These are phyloP conservation scores for Calidris pugnax DNA, from an alignment of 2,113 vertebrate genomes.

Conservation along the genomic window DNA sequence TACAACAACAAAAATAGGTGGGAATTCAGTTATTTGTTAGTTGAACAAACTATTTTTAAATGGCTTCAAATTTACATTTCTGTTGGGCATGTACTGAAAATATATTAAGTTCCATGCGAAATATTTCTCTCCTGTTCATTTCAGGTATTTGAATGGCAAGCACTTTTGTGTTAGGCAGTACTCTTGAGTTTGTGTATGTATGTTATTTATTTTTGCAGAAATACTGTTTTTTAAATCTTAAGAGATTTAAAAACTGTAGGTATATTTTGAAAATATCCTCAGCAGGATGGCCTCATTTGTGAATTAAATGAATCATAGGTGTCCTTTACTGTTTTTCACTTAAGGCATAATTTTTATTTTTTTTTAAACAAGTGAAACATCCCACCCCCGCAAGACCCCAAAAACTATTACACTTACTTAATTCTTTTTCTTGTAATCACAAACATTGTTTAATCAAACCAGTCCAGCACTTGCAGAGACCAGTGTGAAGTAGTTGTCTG, in stretches of 20 bases:
- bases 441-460: neutral
- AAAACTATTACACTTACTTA: neutral
- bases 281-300: neutral
- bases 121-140: neutral
- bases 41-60: neutral
- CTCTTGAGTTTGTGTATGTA: neutral
- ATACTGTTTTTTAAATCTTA: neutral
- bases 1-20: neutral
- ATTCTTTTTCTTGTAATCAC: neutral
- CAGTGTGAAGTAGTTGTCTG: neutral
- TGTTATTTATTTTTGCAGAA: neutral
- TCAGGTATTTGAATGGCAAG: neutral
- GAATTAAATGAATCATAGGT: neutral
- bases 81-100: neutral
- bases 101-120: neutral
- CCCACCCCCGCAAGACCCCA: fast-evolving
- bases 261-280: neutral
- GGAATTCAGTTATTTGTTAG: neutral
- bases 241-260: neutral
- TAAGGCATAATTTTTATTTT: neutral
- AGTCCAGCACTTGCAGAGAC: neutral
- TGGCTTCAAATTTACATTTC: neutral
- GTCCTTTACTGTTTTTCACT: neutral
- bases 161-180: neutral
- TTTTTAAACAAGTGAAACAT: neutral